Base-by-base conservation (phyloP, 2,888 invertebrate genomes). In the Tupiocoris notatus region DNA sequence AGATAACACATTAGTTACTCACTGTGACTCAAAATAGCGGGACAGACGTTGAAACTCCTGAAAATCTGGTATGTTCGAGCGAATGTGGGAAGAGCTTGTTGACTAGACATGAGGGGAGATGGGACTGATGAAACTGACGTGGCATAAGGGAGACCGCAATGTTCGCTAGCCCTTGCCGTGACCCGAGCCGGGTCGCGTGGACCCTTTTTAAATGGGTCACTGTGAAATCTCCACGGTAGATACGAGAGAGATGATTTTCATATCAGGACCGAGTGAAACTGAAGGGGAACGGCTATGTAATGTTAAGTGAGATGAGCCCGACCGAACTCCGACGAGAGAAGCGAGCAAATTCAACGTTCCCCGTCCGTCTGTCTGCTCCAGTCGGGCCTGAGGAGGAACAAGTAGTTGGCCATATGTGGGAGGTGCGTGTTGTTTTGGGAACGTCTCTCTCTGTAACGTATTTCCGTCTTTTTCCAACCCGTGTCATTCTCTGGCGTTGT, bases 361-460 rank as follows among this genome's bases (percentile, higher is more conserved):
- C 39, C 39, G 39, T 39, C 39, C 39, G 39, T 39, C 39, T 39
- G 39, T 39, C 39, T 39, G 12, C 39, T 39, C 12, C 39, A 39
- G 39, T 24, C 59, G 20, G n/a, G n/a, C n/a, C n/a, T n/a, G n/a
- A n/a, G 25, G 54, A 73, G 73, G 73, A 73, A 73, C 73, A 73
- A 73, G 73, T 73, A 62, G 73, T 73, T 73, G 62, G 73, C 73
- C 73, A 73, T 73, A 73, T 73, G 73, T 73, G 73, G 73, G 73
- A 73, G 73, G 73, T 73, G 73, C 73, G 73, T 73, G 73, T 73
- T 73, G 73, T 73, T 73, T 73, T 73, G 61, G 70, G 73, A 56
- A 61, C 39, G 62, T 73, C 73, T 39, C 39, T n/a, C n/a, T 39
- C 39, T 3, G 39, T 7, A 7, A 7, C 39, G 39, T 7, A 39